These are phyloP conservation scores for Pegea sp. DNA, from an alignment of 23 tunicate genomes.

Conservation along the genomic window DNA sequence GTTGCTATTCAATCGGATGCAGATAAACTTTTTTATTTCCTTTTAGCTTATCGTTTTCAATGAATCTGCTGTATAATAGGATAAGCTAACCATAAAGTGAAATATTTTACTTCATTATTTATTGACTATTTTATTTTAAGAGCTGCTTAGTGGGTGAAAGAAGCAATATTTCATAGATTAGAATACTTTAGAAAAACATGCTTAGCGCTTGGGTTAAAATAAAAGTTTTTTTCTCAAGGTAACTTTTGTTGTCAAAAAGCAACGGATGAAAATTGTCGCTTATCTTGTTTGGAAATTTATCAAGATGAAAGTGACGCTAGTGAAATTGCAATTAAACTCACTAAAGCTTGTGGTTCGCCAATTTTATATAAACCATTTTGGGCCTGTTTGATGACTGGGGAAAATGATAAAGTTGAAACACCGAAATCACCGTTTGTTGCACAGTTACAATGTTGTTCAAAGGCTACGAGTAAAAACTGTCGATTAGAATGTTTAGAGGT, in stretches of 20 bases:
- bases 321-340: constrained; percentile 7
- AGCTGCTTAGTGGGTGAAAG: too few relatives aligned
- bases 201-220: too few relatives aligned
- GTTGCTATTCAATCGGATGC: too few relatives aligned
- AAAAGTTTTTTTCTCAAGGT: constrained; percentile 27
- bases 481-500: constrained; percentile 40
- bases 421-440: constrained; percentile 7
- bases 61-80: too few relatives aligned
- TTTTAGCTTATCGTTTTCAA: too few relatives aligned
- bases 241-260: constrained; percentile 31
- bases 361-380: constrained; percentile 58
- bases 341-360: constrained; percentile 26
- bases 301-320: constrained; percentile 11
- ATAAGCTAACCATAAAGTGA: too few relatives aligned
- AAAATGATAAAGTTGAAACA: neutral
- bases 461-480: constrained; percentile 27
- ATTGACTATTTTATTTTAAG: too few relatives aligned
- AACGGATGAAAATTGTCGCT: constrained; percentile 9
- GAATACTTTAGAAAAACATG: too few relatives aligned
- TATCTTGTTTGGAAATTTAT: constrained; percentile 17
- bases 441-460: constrained; percentile 32
- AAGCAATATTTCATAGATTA: too few relatives aligned
- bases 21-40: too few relatives aligned
- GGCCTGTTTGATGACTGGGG: constrained; percentile 29
- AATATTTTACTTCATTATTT: too few relatives aligned